A percentile compares a stretch with the other conserved stretches of the same genome.
Evolutionary conservation across 2,797 vertebrate genomes (phyloP).

Genomic region (Clamator glandarius): DNA sequence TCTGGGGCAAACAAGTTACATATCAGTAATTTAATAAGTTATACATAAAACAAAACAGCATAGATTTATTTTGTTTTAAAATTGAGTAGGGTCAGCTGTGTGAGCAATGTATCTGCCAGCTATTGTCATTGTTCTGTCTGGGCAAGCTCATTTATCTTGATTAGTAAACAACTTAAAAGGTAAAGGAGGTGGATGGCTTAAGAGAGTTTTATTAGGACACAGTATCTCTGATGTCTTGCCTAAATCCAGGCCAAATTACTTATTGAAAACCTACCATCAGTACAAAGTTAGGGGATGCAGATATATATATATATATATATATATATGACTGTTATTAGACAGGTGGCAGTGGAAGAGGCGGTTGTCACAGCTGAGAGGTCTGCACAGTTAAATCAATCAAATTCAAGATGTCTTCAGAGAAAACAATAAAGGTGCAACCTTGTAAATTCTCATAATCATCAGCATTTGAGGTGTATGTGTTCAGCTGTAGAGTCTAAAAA

Average conservation of each 20-base stretch:
- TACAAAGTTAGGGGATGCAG: background rate
- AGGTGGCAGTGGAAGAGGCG: background rate
- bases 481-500: background rate
- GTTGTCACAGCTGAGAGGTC: background rate
- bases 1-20: slow-evolving; percentile 33
- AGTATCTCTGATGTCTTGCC: slow-evolving; percentile 3
- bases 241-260: slow-evolving; percentile 15
- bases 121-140: slow-evolving; percentile 44
- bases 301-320: background rate
- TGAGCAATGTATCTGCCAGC: slow-evolving; percentile 50
- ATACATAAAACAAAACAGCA: slow-evolving; percentile 32
- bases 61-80: slow-evolving; percentile 62
- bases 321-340: background rate
- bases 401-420: background rate
- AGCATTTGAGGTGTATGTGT: background rate
- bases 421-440: background rate
- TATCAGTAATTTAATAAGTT: slow-evolving; percentile 60
- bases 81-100: slow-evolving; percentile 25
- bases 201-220: slow-evolving; percentile 33
- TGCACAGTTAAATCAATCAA: slow-evolving; percentile 5
- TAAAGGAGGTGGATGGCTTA: slow-evolving; percentile 34
- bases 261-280: background rate
- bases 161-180: slow-evolving; percentile 58
- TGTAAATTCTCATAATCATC: background rate
- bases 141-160: slow-evolving; percentile 59